phyloP scores from a whole-genome alignment of 2,888 invertebrate genomes.

The Eupithecia inturbata region DNA sequence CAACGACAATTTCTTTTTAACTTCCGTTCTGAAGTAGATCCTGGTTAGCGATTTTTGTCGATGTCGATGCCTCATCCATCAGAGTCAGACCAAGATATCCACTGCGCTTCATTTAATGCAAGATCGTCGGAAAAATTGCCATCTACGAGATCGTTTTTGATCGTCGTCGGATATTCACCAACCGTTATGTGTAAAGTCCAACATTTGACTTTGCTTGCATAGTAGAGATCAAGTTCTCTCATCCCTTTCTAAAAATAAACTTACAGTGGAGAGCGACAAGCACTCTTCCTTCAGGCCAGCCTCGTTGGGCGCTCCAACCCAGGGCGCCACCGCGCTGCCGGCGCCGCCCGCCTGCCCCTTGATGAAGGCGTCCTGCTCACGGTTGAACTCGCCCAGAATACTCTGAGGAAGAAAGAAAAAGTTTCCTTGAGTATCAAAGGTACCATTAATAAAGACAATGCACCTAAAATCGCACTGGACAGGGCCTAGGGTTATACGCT shows the following conservation, averaged over 20 bases:
- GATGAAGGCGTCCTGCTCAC: conserved; percentile 98
- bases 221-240: conserved; percentile 46
- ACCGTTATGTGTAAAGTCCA: too few relatives aligned
- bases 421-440: background rate
- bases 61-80: background rate
- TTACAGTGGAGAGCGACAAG: conserved; percentile 93
- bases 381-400: conserved; percentile 97
- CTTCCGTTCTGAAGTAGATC: background rate
- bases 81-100: background rate
- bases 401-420: conserved; percentile 84
- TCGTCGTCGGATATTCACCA: too few relatives aligned
- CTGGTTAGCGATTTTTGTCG: conserved; percentile 89
- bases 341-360: conserved; percentile 93
- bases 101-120: background rate
- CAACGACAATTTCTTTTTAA: background rate
- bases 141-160: too few relatives aligned
- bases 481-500: too few relatives aligned
- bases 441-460: background rate
- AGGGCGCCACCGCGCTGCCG: conserved; percentile 92
- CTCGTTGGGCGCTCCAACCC: conserved; percentile 98
- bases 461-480: background rate
- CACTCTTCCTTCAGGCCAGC: conserved; percentile 97
- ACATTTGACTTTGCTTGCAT: too few relatives aligned
- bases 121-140: too few relatives aligned
- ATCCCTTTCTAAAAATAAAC: conserved; percentile 81